Percentiles rank a stretch among this genome's conserved stretches.
Evolutionary conservation across 2,797 vertebrate genomes (phyloP).

Genomic region (Rhinophrynus dorsalis): DNA sequence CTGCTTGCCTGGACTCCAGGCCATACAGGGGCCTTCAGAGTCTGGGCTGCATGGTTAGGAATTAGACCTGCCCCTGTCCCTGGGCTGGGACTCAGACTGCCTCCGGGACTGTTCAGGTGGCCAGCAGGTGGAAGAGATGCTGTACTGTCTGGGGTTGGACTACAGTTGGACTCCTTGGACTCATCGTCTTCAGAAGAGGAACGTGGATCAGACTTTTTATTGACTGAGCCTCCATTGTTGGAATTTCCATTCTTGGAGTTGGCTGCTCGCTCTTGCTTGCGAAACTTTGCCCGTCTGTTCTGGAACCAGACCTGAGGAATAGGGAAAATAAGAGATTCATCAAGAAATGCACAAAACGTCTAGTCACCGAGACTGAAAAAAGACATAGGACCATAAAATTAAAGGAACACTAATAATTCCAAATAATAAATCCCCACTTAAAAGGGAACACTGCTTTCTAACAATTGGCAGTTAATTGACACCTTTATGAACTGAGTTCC

Average conservation of each 20-base stretch:
- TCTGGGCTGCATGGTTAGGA: slow-evolving; percentile 76
- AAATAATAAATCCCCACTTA: too few relatives aligned
- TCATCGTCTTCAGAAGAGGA: slow-evolving; percentile 93
- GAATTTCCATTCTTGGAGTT: slow-evolving; percentile 77
- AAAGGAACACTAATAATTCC: too few relatives aligned
- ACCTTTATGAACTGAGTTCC: too few relatives aligned
- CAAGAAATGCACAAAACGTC: background rate
- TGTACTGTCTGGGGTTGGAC: slow-evolving; percentile 93
- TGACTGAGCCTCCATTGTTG: slow-evolving; percentile 56
- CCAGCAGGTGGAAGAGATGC: slow-evolving; percentile 83
- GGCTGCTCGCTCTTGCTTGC: slow-evolving; percentile 88
- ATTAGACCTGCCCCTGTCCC: slow-evolving; percentile 66
- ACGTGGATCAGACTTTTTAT: slow-evolving; percentile 80
- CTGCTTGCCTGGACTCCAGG: slow-evolving; percentile 77
- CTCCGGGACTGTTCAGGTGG: slow-evolving; percentile 78
- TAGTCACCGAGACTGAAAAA: too few relatives aligned
- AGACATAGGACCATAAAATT: too few relatives aligned
- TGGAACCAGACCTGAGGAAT: slow-evolving; percentile 89
- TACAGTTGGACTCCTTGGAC: slow-evolving; percentile 93
- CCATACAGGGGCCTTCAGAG: slow-evolving; percentile 85
- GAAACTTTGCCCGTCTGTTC: slow-evolving; percentile 92
- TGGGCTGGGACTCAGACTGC: slow-evolving; percentile 86
- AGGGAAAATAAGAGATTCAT: background rate
- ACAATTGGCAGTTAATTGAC: too few relatives aligned
- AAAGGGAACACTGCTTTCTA: too few relatives aligned